Evolutionary conservation across 2,797 vertebrate genomes (phyloP), one percentile per base, ranked within the genome.

Genomic region (Darevskia nairensis): DNA sequence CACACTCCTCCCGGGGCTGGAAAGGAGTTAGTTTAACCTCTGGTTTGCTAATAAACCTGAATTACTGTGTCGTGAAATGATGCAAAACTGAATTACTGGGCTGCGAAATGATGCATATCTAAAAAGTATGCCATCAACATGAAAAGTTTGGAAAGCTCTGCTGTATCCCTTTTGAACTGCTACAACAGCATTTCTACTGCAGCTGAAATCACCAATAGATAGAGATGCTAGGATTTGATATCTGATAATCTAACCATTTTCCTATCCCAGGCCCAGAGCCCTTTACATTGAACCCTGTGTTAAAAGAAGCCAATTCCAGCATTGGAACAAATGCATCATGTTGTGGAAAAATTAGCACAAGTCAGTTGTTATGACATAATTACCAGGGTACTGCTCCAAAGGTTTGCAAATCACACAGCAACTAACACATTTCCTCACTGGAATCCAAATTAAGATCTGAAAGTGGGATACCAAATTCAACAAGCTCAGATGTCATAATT

Each of bases 401-500:
- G 39, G 39, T 74, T 80, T 84, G 21, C 59, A 64, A 74, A 61
- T 84, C 27, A 78, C 44, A 59, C n/a, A 55, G 8, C 8, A 71
- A 59, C 35, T 79, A 29, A 72, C 21, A 59, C 5, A 15, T 85
- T 64, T 64, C n/a, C 66, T 46, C 15, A 84, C 23, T 44, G 44
- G 19, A 35, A 80, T 66, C 55, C 23, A 61, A 39, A 72, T 32
- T 41, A 25, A 80, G 69, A 41, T 82, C 85, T 77, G 82, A 76
- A 87, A 8, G 68, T 82, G 80, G 23, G 68, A 93, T 1, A 72
- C 21, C 21, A 41, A 89, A 78, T 91, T 88, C 71, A 68, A 82
- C 79, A 90, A 91, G 74, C 75, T 91, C 50, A 85, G 39, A 89
- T 81, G 32, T 91, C 89, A 92, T 90, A 80, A 90, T 35, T 93